Conservation (phyloP, 2,888 invertebrate species). For the Diarsia dahlii region DNA sequence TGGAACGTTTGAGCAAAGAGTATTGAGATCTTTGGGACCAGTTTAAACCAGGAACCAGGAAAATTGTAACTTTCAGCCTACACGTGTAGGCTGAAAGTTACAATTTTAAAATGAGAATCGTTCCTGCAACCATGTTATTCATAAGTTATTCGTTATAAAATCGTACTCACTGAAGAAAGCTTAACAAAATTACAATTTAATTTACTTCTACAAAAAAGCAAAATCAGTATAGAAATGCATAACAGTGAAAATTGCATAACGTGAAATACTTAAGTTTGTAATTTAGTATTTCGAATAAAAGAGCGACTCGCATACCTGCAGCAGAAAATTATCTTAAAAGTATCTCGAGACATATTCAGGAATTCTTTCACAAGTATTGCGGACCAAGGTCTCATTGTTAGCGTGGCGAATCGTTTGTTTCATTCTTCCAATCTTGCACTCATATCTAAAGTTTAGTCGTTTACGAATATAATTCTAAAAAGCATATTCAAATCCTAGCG, state of each 20-base stretch:
- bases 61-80: too few relatives aligned
- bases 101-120: neutral
- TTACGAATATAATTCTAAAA: neutral
- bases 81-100: neutral
- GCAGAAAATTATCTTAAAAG: slow-evolving; percentile 59
- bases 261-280: slow-evolving; percentile 43
- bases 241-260: slow-evolving; percentile 25
- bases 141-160: neutral
- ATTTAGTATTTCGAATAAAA: slow-evolving; percentile 55
- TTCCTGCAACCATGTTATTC: neutral
- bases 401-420: slow-evolving; percentile 32
- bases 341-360: slow-evolving; percentile 57
- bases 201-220: slow-evolving; percentile 4
- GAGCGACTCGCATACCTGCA: slow-evolving; percentile 56
- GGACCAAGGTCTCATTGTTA: slow-evolving; percentile 37
- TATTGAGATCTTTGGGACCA: too few relatives aligned
- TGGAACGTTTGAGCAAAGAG: too few relatives aligned
- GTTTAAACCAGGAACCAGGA: too few relatives aligned
- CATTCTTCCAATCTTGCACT: slow-evolving; percentile 24
- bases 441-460: slow-evolving; percentile 11
- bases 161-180: slow-evolving; percentile 4
- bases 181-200: neutral
- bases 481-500: neutral
- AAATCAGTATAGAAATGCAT: slow-evolving; percentile 3
- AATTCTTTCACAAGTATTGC: slow-evolving; percentile 56